Evolutionary conservation across 2,113 vertebrate genomes (phyloP).

Genomic region (Nyctereutes procyonoides): DNA sequence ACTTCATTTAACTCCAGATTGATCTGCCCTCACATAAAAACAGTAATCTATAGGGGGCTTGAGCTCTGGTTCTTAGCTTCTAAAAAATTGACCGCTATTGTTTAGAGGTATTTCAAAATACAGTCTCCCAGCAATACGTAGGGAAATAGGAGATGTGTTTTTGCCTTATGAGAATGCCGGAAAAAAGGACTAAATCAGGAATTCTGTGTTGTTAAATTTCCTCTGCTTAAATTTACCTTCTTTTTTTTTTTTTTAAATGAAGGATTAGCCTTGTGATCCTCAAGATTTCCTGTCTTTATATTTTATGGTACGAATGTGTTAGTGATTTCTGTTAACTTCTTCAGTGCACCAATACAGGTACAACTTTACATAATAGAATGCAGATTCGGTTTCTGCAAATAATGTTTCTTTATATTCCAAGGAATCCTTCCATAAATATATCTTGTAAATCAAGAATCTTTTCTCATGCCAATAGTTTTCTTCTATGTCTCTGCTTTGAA

Average conservation of each 20-base stretch:
- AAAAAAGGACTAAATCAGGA: background rate
- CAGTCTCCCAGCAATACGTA: background rate
- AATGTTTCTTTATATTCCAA: background rate
- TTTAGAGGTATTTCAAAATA: background rate
- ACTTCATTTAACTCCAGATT: background rate
- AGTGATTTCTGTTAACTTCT: slow-evolving; percentile 41
- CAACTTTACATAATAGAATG: background rate
- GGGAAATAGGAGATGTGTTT: background rate
- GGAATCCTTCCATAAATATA: background rate
- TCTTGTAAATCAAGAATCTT: slow-evolving; percentile 51
- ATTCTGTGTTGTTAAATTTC: background rate
- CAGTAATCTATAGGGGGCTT: background rate
- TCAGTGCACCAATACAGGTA: background rate
- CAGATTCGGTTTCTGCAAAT: slow-evolving; percentile 15
- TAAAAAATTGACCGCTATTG: background rate
- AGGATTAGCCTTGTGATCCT: background rate
- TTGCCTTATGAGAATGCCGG: background rate
- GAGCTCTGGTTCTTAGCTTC: background rate
- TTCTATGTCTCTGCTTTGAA: slow-evolving; percentile 38
- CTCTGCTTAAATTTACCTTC: background rate
- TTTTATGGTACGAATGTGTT: background rate
- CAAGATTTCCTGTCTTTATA: background rate
- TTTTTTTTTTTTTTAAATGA: background rate
- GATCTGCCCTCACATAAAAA: background rate
- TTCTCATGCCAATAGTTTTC: slow-evolving; percentile 34